Base-by-base conservation (phyloP, 2,113 vertebrate species). In the Mohoua ochrocephala region DNA sequence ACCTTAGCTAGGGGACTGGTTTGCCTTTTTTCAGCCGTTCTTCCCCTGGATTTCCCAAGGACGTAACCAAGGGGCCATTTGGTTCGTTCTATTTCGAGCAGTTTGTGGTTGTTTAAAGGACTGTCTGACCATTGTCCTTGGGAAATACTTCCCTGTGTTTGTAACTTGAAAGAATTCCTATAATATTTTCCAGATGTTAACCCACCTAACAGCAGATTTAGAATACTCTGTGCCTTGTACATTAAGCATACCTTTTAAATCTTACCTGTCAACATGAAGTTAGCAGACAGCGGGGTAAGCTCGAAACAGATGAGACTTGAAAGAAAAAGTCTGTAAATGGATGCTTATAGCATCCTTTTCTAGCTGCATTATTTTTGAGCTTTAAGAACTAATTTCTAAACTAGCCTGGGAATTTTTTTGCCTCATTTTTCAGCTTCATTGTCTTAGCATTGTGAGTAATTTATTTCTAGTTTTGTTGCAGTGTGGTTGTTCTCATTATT, bases 401-500 rank as follows among this genome's bases (percentile, higher is more conserved):
- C 26, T 71, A 75, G 35, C 33, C 26, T 41, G 4, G 1, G 3
- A 20, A 41, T 44, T 59, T 89, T 85, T 67, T 80, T 84, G 57
- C 42, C 10, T 87, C 7, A 11, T 70, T 91, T 93, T 92, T 44
- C 53, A 35, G 7, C 30, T 75, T 95, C 11, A 10, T 37, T 90
- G 14, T 54, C 39, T 26, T 75, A 69, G n/a, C 16, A 60, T 35
- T 64, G 4, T 69, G 85, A 75, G 26, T 70, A 76, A 71, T 70
- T 70, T 49, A 31, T 9, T 20, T 84, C 24, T 69, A 22, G 14
- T 61, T 91, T 65, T 89, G 22, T 41, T 50, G 17, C 9, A 50
- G 0, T 1, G 0, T 39, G 45, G 8, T 54, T 85, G 37, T 70
- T 65, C 52, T 79, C 2, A 3, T 7, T 49, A 22, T 79, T 50